Conservation (phyloP, 2,113 vertebrate species). For the Alaudala cheleensis region DNA sequence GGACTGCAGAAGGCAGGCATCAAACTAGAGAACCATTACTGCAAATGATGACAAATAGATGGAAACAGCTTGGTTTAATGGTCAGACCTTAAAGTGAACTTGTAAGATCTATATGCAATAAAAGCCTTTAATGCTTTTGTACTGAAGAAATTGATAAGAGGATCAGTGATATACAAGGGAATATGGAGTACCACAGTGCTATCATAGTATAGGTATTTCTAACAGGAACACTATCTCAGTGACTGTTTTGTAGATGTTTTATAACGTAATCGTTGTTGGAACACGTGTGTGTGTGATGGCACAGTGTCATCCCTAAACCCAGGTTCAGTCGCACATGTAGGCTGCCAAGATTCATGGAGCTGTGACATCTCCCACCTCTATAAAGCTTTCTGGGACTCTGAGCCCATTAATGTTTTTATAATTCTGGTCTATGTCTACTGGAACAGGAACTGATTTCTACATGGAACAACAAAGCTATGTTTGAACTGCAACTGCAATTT, state of each 20-base stretch:
- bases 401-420: neutral
- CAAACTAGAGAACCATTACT: conserved; percentile 4
- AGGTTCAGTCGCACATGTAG: neutral
- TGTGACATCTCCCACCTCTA: neutral
- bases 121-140: conserved; percentile 33
- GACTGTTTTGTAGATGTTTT: neutral
- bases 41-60: conserved; percentile 59
- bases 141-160: conserved; percentile 14
- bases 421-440: neutral
- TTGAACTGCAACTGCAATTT: neutral
- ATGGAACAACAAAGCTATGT: neutral
- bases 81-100: conserved; percentile 48
- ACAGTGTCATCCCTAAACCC: neutral
- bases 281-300: fast-evolving
- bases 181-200: neutral
- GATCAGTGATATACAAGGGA: conserved; percentile 19
- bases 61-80: conserved; percentile 35
- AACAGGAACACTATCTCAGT: neutral
- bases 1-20: neutral
- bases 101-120: conserved; percentile 48
- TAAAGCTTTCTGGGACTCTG: neutral
- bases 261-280: neutral
- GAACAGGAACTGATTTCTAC: neutral
- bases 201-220: neutral
- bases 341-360: neutral